phyloP scores from a whole-genome alignment of 2,113 vertebrate species.

The Rynchops niger region DNA sequence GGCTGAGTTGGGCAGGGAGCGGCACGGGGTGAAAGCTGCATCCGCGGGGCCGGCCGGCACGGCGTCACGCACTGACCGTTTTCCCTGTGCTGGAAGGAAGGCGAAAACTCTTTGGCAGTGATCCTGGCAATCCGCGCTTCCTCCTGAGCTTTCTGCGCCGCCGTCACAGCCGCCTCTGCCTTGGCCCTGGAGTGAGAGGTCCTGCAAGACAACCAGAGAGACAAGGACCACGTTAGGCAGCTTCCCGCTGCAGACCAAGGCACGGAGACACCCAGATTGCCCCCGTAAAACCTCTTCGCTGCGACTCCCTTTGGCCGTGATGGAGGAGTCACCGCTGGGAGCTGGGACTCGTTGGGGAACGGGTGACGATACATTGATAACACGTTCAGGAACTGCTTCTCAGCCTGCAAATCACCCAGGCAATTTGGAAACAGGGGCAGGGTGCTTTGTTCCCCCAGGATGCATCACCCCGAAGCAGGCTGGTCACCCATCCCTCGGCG shows the following conservation, averaged over 20 bases:
- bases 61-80: slow-evolving; percentile 82
- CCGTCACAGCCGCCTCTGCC: slow-evolving; percentile 89
- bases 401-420: neutral
- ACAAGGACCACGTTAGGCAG: neutral
- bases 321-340: rapidly evolving
- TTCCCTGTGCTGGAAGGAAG: slow-evolving; percentile 94
- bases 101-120: slow-evolving; percentile 97
- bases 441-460: neutral
- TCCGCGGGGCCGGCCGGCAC: rapidly evolving
- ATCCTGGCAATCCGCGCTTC: slow-evolving; percentile 93
- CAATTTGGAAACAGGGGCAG: rapidly evolving
- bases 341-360: rapidly evolving
- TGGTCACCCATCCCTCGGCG: neutral
- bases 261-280: rapidly evolving
- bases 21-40: rapidly evolving
- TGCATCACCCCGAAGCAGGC: neutral
- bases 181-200: slow-evolving; percentile 95
- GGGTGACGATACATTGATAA: neutral
- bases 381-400: neutral
- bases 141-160: slow-evolving; percentile 91
- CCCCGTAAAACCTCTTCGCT: rapidly evolving
- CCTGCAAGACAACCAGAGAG: slow-evolving; percentile 70
- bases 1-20: neutral
- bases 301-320: rapidly evolving
- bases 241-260: neutral